phyloP scores from a whole-genome alignment of 35 echinoderm and acorn worm species.

The Strongylocentrotus purpuratus region DNA sequence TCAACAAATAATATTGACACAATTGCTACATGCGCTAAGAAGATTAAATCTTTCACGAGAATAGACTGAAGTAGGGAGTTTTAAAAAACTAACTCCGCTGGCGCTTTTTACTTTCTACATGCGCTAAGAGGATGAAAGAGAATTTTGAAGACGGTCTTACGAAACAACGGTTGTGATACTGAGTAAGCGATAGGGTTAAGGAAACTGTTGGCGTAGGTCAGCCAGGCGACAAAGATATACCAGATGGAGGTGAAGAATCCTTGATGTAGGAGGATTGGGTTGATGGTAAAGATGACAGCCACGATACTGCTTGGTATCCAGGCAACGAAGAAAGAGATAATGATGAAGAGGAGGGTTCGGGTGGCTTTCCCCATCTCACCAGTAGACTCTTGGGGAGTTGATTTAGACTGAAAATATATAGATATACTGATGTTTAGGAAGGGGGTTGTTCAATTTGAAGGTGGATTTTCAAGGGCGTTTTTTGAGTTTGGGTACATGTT shows the following conservation, averaged over 20 bases:
- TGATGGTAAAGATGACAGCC: background rate
- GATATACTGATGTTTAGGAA: too few relatives aligned
- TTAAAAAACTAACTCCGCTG: too few relatives aligned
- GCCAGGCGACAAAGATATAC: background rate
- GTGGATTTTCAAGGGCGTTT: too few relatives aligned
- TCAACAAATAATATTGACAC: too few relatives aligned
- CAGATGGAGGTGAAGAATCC: background rate
- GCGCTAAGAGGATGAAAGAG: background rate
- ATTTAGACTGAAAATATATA: too few relatives aligned
- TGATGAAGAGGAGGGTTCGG: background rate
- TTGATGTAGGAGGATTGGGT: background rate
- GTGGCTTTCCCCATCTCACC: background rate
- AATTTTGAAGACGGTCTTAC: background rate
- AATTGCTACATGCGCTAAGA: too few relatives aligned
- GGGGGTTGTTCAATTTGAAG: too few relatives aligned
- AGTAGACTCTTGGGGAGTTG: background rate
- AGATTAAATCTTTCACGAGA: too few relatives aligned
- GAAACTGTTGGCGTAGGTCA: constrained; percentile 26
- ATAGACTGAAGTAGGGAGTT: too few relatives aligned
- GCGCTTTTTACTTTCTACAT: background rate
- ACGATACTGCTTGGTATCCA: background rate
- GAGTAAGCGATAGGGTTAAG: background rate
- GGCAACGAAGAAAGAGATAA: background rate
- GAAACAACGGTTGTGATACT: constrained; percentile 15
- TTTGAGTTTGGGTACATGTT: too few relatives aligned